Evolutionary conservation across 2,113 vertebrate genomes (phyloP).

Genomic region (Danio rerio): DNA sequence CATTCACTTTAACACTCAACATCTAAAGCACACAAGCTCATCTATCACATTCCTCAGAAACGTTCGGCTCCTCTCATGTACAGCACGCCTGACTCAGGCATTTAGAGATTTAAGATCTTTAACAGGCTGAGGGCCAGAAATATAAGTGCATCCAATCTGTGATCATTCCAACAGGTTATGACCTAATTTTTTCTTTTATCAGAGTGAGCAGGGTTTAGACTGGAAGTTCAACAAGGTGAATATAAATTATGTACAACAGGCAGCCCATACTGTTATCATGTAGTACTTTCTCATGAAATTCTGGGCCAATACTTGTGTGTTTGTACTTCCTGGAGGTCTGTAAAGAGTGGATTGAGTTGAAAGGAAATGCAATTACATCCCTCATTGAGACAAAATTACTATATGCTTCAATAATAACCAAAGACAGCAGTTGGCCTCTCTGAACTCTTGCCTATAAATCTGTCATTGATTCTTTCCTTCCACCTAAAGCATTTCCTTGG

Average conservation of each 20-base stretch:
- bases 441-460: slow-evolving; percentile 67
- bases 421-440: neutral
- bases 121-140: slow-evolving; percentile 62
- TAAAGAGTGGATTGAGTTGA: neutral
- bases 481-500: slow-evolving; percentile 85
- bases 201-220: slow-evolving; percentile 52
- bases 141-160: slow-evolving; percentile 60
- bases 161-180: slow-evolving; percentile 59
- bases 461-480: slow-evolving; percentile 75
- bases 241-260: slow-evolving; percentile 41
- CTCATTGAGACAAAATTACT: neutral
- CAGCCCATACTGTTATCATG: slow-evolving; percentile 24
- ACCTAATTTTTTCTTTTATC: slow-evolving; percentile 40
- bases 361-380: neutral
- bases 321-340: neutral
- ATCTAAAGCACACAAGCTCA: slow-evolving; percentile 43
- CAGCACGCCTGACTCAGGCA: neutral
- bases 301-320: neutral
- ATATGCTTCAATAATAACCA: neutral
- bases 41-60: slow-evolving; percentile 21
- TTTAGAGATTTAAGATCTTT: slow-evolving; percentile 56
- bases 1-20: slow-evolving; percentile 62
- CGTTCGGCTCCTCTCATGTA: slow-evolving; percentile 10
- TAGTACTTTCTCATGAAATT: slow-evolving; percentile 38
- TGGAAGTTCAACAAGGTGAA: slow-evolving; percentile 49